Evolutionary conservation across 2,888 invertebrate genomes (phyloP), one percentile per base, ranked within the genome.

Genomic region (Bhutanitis thaidina): DNA sequence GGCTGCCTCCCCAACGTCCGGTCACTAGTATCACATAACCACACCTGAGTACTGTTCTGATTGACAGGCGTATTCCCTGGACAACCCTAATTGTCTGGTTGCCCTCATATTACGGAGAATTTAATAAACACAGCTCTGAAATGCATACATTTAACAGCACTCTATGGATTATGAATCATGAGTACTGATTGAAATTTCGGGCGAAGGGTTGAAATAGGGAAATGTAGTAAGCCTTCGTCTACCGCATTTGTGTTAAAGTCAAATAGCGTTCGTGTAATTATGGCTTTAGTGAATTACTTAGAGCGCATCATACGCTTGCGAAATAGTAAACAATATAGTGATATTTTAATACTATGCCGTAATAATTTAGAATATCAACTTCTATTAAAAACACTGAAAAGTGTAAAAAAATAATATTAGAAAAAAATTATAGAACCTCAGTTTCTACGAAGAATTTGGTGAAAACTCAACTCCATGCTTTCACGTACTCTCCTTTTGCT

Each of bases 51-150:
- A 65, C 56, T 60, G 66, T 61, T 65, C 67, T 78, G 84, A 82
- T 80, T 80, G 84, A 83, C 84, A 73, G 77, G 65, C 69, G 64
- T 71, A 74, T 74, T 78, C 80, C 80, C 77, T 71, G 68, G 71
- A 69, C 77, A 76, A 69, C 77, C 78, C 75, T 79, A 80, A 78
- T 77, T 68, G 74, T 72, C 69, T 65, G 69, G 59, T 59, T 58
- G 60, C 72, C 73, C 79, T 72, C 73, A 60, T 72, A 76, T 78
- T 77, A 78, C 65, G 66, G 67, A 65, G 72, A 75, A 83, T 82
- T 83, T 78, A 83, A 83, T 83, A 82, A 80, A 80, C 81, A 77
- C 69, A 65, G 65, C 64, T 62, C 67, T 55, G 62, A 63, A 69
- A 66, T 62, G 64, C 66, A 70, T 59, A 67, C 66, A 71, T 62